Base-by-base conservation (phyloP, 2,797 vertebrate genomes). In the Podarcis lilfordi region DNA sequence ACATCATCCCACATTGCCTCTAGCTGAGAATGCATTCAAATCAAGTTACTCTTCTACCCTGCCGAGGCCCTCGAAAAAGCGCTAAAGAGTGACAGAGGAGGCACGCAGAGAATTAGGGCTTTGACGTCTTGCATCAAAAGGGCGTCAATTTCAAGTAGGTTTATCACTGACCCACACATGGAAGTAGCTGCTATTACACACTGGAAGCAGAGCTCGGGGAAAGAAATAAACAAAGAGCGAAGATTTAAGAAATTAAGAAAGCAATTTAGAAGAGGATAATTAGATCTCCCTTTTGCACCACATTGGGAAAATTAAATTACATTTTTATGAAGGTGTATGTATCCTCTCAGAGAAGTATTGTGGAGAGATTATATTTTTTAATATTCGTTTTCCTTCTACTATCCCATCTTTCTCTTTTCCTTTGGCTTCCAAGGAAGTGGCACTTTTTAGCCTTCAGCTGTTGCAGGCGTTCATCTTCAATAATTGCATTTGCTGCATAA, bases 231-330 rank as follows among this genome's bases (percentile, higher is more conserved):
- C 96, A 96, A 94, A 94, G 89, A 94, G 88, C 64, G 79, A 40
- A 92, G 91, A 93, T 94, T 74, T 90, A 94, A 93, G 95, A 97
- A 97, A 97, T 96, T 95, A 97, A 88, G 94, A 93, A 95, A 96
- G 94, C 96, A 96, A 97, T 96, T 96, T 96, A 94, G 94, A 92
- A 96, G 93, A 84, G 88, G 92, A 89, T 97, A 96, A 96, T 97
- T 97, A 96, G 96, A 96, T 96, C 96, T 95, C 91, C 95, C 92
- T 92, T 95, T 96, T 75, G 85, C 90, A 94, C 94, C 91, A 94
- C 95, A 91, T 94, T 95, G 94, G 94, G 95, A 95, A 97, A 97
- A 97, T 97, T 97, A 95, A 96, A 96, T 96, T 96, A 96, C 94
- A 92, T 95, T 94, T 96, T 96, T 95, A 94, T 94, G 94, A 97